Evolutionary conservation across 1,140 invertebrate species (phyloP).

Genomic region (Medauroidea extradentata): DNA sequence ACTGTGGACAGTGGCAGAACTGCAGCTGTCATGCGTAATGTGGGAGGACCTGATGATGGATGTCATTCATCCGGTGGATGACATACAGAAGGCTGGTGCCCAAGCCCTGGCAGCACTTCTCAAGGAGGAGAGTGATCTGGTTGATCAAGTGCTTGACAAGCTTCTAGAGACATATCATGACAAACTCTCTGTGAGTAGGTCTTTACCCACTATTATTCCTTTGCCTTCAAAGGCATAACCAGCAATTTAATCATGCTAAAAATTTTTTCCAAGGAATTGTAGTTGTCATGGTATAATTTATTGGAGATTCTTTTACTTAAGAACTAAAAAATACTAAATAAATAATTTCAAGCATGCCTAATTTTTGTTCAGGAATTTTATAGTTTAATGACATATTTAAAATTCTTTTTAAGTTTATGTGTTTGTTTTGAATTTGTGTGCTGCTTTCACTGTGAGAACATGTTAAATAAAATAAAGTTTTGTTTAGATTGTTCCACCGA

Average conservation of each 20-base stretch:
- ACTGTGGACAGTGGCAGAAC: constrained; percentile 59
- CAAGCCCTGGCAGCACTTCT: constrained; percentile 68
- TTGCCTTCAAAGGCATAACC: neutral
- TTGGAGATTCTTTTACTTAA: too few species aligned
- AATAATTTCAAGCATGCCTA: too few species aligned
- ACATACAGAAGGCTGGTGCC: constrained; percentile 73
- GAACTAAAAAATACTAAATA: too few species aligned
- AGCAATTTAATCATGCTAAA: too few species aligned
- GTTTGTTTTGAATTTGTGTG: too few species aligned
- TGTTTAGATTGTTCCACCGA: constrained; percentile 72
- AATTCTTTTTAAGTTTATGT: too few species aligned
- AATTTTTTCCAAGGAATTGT: too few species aligned
- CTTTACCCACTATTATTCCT: neutral
- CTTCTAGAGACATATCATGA: constrained; percentile 74
- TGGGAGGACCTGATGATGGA: constrained; percentile 65
- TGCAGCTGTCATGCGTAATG: constrained; percentile 54
- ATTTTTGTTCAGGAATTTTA: too few species aligned
- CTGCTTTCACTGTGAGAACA: too few species aligned
- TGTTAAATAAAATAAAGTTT: too few species aligned
- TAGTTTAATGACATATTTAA: too few species aligned
- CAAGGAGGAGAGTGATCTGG: constrained; percentile 47
- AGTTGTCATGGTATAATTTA: too few species aligned
- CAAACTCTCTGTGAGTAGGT: constrained; percentile 56
- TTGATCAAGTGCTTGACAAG: constrained; percentile 54
- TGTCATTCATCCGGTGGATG: constrained; percentile 71